Percentiles rank a stretch among this genome's conserved stretches.
These are phyloP conservation scores for Cyphomyrus plagiostoma DNA, from an alignment of 2,113 vertebrate genomes.

Conservation along the genomic window DNA sequence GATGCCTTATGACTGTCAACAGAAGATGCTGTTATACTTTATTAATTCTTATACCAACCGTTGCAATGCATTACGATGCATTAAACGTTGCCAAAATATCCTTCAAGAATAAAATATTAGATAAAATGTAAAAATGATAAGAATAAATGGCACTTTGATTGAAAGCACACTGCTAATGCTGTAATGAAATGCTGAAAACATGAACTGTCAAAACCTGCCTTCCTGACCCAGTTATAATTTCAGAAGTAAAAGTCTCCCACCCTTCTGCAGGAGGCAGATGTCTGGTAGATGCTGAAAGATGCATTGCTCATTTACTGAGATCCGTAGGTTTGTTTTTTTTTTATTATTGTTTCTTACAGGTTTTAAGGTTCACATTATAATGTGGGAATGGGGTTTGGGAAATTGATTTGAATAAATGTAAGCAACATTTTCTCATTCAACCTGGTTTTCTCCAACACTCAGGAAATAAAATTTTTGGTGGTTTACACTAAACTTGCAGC, in stretches of 20 bases:
- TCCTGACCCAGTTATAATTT: not conserved
- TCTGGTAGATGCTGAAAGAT: not conserved
- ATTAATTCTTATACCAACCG: not conserved
- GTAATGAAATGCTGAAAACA: not conserved
- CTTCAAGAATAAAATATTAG: not conserved
- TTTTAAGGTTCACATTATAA: not conserved
- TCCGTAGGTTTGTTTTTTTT: not conserved
- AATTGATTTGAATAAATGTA: not conserved
- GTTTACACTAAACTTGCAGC: not conserved
- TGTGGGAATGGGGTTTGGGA: not conserved
- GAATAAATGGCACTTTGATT: not conserved
- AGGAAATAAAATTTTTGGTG: not conserved
- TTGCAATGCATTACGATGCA: not conserved
- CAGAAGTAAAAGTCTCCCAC: not conserved
- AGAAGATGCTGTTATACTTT: not conserved
- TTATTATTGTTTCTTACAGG: not conserved
- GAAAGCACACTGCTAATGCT: not conserved
- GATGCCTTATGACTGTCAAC: not conserved
- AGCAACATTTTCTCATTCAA: not conserved
- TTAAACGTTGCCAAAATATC: not conserved
- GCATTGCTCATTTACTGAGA: not conserved
- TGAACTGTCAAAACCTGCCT: not conserved
- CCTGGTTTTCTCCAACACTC: not conserved
- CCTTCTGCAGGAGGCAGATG: not conserved
- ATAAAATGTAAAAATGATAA: not conserved